These are phyloP conservation scores for Corydoras sp. DNA, from an alignment of 2,113 vertebrate species.

Conservation along the genomic window DNA sequence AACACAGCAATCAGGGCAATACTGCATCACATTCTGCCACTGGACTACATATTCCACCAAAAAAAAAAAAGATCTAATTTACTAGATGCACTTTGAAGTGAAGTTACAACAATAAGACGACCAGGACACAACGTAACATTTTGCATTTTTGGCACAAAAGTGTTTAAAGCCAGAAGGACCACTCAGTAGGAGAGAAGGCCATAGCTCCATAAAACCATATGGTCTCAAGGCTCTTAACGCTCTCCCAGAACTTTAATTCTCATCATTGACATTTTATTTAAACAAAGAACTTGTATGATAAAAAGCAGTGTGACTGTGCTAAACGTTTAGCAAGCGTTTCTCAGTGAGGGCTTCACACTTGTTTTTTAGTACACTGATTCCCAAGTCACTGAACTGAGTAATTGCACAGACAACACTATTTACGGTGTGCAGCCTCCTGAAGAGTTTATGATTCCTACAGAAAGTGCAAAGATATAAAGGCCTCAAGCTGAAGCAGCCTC, in stretches of 20 bases:
- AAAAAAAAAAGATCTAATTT: no score
- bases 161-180: constrained; percentile 36
- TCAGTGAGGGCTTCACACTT: neutral
- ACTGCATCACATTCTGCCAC: neutral
- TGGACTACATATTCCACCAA: no score
- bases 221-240: neutral
- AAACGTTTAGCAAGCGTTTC: constrained; percentile 11
- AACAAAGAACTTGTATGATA: neutral
- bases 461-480: constrained; percentile 14
- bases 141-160: neutral
- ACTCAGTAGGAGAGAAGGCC: constrained; percentile 27
- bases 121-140: no score
- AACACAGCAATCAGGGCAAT: neutral
- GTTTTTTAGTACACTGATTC: constrained; percentile 5
- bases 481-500: neutral
- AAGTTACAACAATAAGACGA: no score
- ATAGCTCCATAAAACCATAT: constrained; percentile 30
- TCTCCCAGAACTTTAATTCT: constrained; percentile 24
- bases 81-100: no score
- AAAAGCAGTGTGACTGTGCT: neutral
- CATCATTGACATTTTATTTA: neutral
- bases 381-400: constrained; percentile 27
- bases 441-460: constrained; percentile 18
- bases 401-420: constrained; percentile 23
- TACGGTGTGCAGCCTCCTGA: constrained; percentile 6